Base-by-base conservation (phyloP, 2,797 vertebrate species). In the Selene dorsalis region DNA sequence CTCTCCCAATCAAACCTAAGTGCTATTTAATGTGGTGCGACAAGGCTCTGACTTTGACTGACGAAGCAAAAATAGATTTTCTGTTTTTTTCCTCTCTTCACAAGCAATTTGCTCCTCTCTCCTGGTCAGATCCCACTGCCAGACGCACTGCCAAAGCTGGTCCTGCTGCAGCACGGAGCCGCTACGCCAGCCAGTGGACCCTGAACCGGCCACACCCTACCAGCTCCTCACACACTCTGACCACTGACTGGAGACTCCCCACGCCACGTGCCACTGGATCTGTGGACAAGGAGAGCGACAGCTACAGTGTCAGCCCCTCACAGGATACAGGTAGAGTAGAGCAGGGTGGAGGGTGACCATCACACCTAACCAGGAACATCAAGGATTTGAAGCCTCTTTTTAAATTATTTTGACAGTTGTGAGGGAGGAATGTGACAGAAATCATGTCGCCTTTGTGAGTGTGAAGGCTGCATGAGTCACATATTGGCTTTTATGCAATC, bases 121-220 rank as follows among this genome's bases (percentile, higher is more conserved):
- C 26, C 69, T 60, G 43, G 35, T 0, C 91, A 99, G 98, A 99
- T 91, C 98, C 98, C 75, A 99, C 98, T 89, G 98, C 98, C 82
- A 97, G 98, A 93, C 97, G 97, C 91, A 99, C 95, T 16, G 97
- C 97, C 88, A 99, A 99, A 94, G 95, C 97, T 0, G 97, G 97
- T 61, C 97, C 98, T 61, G 95, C 97, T 0, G 95, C 97, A 0
- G 95, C 97, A 1, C 95, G 98, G 73, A 98, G 96, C 92, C 96
- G 97, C 82, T 99, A 99, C 0, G 97, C 98, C 86, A 99, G 98
- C 91, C 98, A 99, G 91, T 99, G 98, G 98, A 99, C 98, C n/a
- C 96, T 99, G 79, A 99, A 99, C 93, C 94, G 98, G 77, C 98
- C 98, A 0, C 97, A 99, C 85, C 97, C 98, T 69, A 97, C 97